These are phyloP conservation scores for Daboia siamensis DNA, from an alignment of 2,113 vertebrate species.

Conservation along the genomic window DNA sequence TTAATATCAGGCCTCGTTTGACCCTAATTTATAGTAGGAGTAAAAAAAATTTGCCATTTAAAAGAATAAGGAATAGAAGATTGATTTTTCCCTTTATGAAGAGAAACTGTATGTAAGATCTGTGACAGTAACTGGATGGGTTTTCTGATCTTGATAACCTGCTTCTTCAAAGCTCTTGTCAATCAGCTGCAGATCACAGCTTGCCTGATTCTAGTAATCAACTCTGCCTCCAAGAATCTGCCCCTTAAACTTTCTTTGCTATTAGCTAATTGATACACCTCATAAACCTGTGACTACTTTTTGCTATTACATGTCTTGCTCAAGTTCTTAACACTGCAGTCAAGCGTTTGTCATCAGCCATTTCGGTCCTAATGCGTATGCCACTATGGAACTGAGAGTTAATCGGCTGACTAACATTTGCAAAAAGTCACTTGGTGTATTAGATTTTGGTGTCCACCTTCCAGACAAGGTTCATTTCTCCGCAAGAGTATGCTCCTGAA, in stretches of 20 bases:
- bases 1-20: neutral
- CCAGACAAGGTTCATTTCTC: neutral
- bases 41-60: neutral
- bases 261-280: constrained; percentile 31
- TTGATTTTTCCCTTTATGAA: neutral
- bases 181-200: constrained; percentile 20
- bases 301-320: constrained; percentile 31
- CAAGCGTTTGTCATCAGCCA: constrained; percentile 48
- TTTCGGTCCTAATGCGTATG: constrained; percentile 36
- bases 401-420: constrained; percentile 3
- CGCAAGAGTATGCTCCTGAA: neutral
- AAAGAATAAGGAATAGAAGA: neutral
- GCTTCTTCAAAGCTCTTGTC: neutral
- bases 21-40: too few relatives aligned
- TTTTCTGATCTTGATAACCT: constrained; percentile 1
- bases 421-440: neutral
- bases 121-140: neutral
- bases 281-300: constrained; percentile 32
- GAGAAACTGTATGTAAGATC: neutral
- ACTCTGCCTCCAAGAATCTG: constrained; percentile 11
- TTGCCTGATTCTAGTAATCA: constrained; percentile 1
- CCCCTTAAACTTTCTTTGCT: constrained; percentile 35
- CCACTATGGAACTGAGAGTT: neutral
- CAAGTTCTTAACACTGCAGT: constrained; percentile 42
- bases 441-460: neutral